A percentile compares a stretch with the other conserved stretches of the same genome.
These are phyloP conservation scores for Ceyx cyanopectus DNA, from an alignment of 2,113 vertebrate species.

Conservation along the genomic window DNA sequence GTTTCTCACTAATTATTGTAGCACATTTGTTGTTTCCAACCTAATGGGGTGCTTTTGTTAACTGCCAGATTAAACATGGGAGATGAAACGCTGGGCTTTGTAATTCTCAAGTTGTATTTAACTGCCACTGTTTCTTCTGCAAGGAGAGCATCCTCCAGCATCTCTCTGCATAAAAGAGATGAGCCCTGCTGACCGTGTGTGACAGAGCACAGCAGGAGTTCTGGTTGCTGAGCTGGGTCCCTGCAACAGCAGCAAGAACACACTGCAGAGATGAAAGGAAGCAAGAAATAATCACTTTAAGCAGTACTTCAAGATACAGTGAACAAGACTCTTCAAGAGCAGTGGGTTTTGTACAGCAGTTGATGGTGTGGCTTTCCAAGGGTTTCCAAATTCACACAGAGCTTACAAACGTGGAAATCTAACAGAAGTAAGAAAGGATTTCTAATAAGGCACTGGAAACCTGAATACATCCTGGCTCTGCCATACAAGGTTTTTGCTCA, in stretches of 20 bases:
- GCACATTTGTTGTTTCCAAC: neutral
- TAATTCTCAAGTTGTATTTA: neutral
- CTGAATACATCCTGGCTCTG: neutral
- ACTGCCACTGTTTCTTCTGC: neutral
- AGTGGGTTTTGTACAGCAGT: neutral
- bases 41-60: neutral
- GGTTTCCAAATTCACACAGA: neutral
- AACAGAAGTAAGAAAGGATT: neutral
- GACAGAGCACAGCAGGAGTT: neutral
- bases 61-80: neutral
- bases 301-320: neutral
- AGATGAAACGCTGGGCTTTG: neutral
- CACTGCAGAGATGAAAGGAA: neutral
- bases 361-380: conserved; percentile 1
- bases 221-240: neutral
- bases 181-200: neutral
- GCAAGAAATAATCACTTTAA: neutral
- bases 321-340: neutral
- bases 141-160: neutral
- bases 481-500: neutral
- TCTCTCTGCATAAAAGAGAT: neutral
- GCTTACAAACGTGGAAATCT: neutral
- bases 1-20: neutral
- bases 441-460: neutral
- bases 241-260: neutral